A percentile compares a stretch with the other conserved stretches of the same genome.
phyloP scores from a whole-genome alignment of 2,797 vertebrate species.

The Sebastes glaucus region DNA sequence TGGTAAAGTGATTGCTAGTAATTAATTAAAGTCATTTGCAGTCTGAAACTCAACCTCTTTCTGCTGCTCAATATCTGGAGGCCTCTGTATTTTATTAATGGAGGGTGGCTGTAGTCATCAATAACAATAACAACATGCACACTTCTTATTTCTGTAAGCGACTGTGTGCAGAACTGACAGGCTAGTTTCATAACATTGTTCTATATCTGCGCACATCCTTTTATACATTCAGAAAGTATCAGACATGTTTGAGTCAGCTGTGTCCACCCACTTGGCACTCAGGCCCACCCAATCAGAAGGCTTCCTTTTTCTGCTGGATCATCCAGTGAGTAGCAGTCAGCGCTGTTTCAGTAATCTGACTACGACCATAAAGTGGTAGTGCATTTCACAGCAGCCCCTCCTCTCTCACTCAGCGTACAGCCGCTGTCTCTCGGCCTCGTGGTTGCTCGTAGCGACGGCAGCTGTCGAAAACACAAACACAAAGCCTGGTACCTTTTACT shows the following conservation, averaged over 20 bases:
- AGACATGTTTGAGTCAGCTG: neutral
- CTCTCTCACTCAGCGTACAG: too few species aligned
- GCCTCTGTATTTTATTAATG: slow-evolving; percentile 12
- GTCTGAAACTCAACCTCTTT: slow-evolving; percentile 14
- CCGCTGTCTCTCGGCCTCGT: too few species aligned
- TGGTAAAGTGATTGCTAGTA: slow-evolving; percentile 1
- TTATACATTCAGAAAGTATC: neutral
- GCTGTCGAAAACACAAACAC: too few species aligned
- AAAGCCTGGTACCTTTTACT: too few species aligned
- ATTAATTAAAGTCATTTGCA: slow-evolving; percentile 35
- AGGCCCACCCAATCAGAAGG: too few species aligned
- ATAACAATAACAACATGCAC: neutral
- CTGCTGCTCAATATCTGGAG: slow-evolving; percentile 11
- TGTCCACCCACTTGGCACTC: too few species aligned
- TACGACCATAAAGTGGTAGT: too few species aligned
- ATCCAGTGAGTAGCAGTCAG: too few species aligned
- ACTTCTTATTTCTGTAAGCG: neutral
- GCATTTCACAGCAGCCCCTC: too few species aligned
- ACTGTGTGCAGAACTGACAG: neutral
- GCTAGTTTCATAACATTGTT: neutral
- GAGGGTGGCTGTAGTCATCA: slow-evolving; percentile 12
- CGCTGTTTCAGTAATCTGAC: too few species aligned
- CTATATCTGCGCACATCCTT: neutral
- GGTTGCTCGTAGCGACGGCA: too few species aligned
- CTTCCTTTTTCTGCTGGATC: too few species aligned